A percentile compares a stretch with the other conserved stretches of the same genome.
Conservation (phyloP, 2,797 vertebrate species). For the Euthynnus affinis region DNA sequence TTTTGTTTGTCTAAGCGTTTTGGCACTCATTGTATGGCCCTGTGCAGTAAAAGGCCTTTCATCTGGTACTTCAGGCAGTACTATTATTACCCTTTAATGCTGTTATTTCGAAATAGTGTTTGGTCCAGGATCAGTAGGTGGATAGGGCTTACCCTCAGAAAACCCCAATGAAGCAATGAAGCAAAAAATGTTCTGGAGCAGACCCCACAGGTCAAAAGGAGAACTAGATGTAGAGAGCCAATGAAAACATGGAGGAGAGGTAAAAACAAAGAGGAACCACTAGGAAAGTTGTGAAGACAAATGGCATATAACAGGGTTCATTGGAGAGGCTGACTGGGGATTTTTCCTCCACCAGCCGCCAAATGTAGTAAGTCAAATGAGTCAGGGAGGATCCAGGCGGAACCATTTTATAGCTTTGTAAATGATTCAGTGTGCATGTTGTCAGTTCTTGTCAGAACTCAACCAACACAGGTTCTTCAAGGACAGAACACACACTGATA, state of each 20-base stretch:
- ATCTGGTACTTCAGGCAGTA: conserved; percentile 6
- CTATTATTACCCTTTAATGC: conserved; percentile 4
- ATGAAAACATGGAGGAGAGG: conserved; percentile 49
- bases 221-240: conserved; percentile 41
- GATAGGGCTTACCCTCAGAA: conserved; percentile 24
- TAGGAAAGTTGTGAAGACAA: conserved; percentile 45
- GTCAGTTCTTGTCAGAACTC: background rate
- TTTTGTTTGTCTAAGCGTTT: background rate
- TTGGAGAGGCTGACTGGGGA: conserved; percentile 25
- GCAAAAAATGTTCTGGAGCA: conserved; percentile 18
- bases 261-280: conserved; percentile 33
- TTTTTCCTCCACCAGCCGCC: conserved; percentile 39
- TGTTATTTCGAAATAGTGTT: conserved; percentile 26
- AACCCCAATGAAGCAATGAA: conserved; percentile 22
- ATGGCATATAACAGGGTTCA: conserved; percentile 32
- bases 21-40: background rate
- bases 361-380: conserved; percentile 48
- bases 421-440: background rate
- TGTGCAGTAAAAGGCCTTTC: background rate
- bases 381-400: conserved; percentile 7
- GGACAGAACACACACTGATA: background rate
- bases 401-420: conserved; percentile 5
- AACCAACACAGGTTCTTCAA: background rate
- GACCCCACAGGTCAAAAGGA: conserved; percentile 21
- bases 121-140: conserved; percentile 1